A percentile compares a stretch with the other conserved stretches of the same genome.
Conservation (phyloP, 1,140 invertebrate species). For the Drosophila melanica region DNA sequence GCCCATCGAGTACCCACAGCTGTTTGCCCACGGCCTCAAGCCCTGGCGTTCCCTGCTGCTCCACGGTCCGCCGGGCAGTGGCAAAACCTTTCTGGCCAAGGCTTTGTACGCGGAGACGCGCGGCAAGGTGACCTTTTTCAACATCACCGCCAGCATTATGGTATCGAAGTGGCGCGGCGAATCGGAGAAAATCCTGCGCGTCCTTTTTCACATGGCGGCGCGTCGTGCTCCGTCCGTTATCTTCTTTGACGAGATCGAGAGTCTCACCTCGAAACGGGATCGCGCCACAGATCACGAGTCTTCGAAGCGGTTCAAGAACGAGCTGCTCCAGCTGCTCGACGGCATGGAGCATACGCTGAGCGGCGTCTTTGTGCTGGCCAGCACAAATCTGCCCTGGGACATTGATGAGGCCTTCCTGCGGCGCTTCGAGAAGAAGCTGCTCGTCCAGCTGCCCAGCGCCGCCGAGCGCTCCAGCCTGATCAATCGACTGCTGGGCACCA, state of each 20-base stretch:
- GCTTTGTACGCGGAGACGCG: conserved; percentile 93
- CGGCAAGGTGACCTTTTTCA: conserved; percentile 92
- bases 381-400: conserved; percentile 97
- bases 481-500: conserved; percentile 85
- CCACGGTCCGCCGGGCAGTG: conserved; percentile 93
- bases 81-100: conserved; percentile 95
- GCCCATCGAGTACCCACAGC: conserved; percentile 92
- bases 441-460: conserved; percentile 90
- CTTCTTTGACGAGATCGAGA: conserved; percentile 98
- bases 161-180: conserved; percentile 98
- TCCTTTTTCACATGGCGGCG: conserved; percentile 95
- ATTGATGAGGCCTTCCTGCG: conserved; percentile 94
- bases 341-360: conserved; percentile 86
- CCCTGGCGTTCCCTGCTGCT: conserved; percentile 94
- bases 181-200: conserved; percentile 93
- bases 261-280: conserved; percentile 90
- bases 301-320: conserved; percentile 94
- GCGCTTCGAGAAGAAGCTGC: conserved; percentile 94
- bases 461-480: conserved; percentile 89
- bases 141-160: conserved; percentile 94
- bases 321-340: conserved; percentile 96
- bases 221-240: conserved; percentile 96
- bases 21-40: conserved; percentile 91
- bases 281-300: conserved; percentile 94
- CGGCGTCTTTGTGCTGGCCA: conserved; percentile 92